Percentiles rank a stretch among this genome's conserved stretches.
Evolutionary conservation across 2,888 invertebrate species (phyloP).

Genomic region (Nephrotoma flavescens): DNA sequence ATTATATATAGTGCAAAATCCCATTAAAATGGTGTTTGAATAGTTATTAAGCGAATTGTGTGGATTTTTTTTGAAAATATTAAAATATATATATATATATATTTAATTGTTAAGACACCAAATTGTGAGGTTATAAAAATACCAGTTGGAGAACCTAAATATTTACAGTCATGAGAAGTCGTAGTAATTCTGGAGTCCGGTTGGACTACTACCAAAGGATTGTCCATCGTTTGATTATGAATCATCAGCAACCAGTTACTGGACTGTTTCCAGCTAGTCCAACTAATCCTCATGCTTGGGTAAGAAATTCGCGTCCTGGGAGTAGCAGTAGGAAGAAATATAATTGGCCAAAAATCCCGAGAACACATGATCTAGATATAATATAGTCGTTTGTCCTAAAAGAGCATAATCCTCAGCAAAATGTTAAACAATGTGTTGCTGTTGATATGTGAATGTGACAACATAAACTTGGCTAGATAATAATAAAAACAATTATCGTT

Average conservation of each 20-base stretch:
- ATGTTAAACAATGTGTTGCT: too few relatives aligned
- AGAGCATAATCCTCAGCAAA: too few relatives aligned
- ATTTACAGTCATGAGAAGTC: slow-evolving; percentile 51
- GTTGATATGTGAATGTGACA: too few relatives aligned
- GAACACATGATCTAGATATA: too few relatives aligned
- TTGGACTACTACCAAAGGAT: slow-evolving; percentile 93
- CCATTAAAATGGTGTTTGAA: neutral
- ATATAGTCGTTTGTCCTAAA: too few relatives aligned
- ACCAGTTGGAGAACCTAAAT: neutral
- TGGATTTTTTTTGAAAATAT: neutral
- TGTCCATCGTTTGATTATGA: slow-evolving; percentile 84
- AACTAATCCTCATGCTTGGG: slow-evolving; percentile 87
- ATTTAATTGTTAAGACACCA: neutral
- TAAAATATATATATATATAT: neutral
- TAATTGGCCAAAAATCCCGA: too few relatives aligned
- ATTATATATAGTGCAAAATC: neutral
- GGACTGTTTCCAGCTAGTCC: slow-evolving; percentile 87
- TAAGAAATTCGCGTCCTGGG: neutral
- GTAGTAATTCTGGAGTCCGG: slow-evolving; percentile 82
- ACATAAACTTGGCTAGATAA: neutral
- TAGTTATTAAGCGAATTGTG: neutral
- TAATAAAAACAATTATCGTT: neutral
- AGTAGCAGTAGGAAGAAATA: too few relatives aligned
- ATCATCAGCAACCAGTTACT: slow-evolving; percentile 91
- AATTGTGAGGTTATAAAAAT: neutral